Evolutionary conservation across 2,888 invertebrate genomes (phyloP), one percentile per base, ranked within the genome.

Genomic region (Brachyptera risi): DNA sequence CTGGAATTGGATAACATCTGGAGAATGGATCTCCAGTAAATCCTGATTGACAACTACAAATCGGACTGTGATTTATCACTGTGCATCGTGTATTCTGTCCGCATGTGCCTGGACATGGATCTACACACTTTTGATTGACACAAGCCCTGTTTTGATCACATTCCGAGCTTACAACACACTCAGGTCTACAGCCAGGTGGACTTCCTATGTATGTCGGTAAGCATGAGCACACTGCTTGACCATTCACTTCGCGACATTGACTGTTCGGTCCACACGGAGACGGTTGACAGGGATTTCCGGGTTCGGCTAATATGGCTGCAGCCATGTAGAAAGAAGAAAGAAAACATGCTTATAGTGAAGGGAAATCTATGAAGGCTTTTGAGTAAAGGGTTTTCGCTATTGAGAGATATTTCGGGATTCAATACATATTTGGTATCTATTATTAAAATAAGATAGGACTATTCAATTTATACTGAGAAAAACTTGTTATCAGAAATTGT

Each of bases 21-120:
- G 82, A 78, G 71, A 91, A 92, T 50, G 92, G 92, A 83, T 92
- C 90, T 9, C 93, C 93, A 62, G 85, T 83, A 72, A 84, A 83
- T 37, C 85, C 87, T 17, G 74, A 75, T 37, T 85, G 83, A 72
- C 88, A 88, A 60, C 81, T 80, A 71, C 88, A 88, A 69, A 86
- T 84, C 7, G 87, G 86, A 68, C 83, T 83, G 70, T 88, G 87
- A 71, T 86, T 85, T 37, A 86, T 81, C 17, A 88, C 88, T 66
- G 82, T 80, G 68, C 91, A 91, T 63, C 82, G 79, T 1, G 89
- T 79, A 71, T 88, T 86, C 66, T 80, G 78, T 23, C 89, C 90
- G 72, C 90, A 90, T 64, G 85, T 83, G 65, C 84, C 84, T 54
- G 82, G 79, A 68, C 89, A 90, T 24, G 88, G 88, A 72, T 88